phyloP scores from a whole-genome alignment of 1,140 invertebrate genomes.

The Babylonia areolata region DNA sequence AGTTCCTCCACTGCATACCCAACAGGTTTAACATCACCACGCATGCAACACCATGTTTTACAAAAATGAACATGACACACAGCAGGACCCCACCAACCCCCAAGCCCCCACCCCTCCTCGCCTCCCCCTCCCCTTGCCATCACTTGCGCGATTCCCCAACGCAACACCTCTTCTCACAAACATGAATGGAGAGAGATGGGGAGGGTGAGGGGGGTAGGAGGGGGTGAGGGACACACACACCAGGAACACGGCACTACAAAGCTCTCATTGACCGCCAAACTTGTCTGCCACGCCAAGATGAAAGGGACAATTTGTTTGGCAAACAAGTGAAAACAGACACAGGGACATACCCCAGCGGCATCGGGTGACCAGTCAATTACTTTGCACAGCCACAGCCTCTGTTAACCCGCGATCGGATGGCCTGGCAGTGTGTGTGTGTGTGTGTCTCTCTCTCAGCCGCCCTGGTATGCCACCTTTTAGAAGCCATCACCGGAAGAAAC shows the following conservation, averaged over 20 bases:
- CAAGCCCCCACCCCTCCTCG: no score
- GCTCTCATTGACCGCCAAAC: neutral
- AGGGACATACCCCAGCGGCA: neutral
- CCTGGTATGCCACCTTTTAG: neutral
- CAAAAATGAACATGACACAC: no score
- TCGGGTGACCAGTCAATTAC: slow-evolving; percentile 3
- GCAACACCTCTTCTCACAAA: no score
- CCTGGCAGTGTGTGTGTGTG: neutral
- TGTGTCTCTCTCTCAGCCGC: neutral
- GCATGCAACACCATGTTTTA: no score
- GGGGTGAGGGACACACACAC: neutral
- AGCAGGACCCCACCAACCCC: no score
- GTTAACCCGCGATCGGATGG: neutral
- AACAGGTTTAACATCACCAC: no score
- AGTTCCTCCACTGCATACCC: no score
- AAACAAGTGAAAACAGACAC: neutral
- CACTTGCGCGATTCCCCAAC: no score
- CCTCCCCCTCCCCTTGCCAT: no score
- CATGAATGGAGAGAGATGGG: neutral
- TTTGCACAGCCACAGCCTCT: slow-evolving; percentile 2
- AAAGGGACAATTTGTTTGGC: neutral
- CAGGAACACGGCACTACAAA: neutral
- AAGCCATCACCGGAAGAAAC: neutral
- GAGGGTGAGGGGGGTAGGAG: no score
- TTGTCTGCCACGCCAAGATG: neutral